A percentile compares a stretch with the other conserved stretches of the same genome.
Evolutionary conservation across 1,140 invertebrate species (phyloP).

Genomic region (Aphidius gifuensis): DNA sequence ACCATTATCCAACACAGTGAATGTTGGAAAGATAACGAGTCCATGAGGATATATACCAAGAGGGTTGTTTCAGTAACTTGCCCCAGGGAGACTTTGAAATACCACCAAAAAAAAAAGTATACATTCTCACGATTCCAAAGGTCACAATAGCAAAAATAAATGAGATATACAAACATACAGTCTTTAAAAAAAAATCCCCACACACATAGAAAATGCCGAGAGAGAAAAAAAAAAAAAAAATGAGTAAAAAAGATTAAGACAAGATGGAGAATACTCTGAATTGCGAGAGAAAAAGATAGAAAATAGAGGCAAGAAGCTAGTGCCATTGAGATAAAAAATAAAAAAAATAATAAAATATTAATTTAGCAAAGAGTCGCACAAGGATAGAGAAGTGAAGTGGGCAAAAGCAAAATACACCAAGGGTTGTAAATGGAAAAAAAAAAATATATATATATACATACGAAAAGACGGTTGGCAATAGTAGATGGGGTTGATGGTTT

Average conservation of each 20-base stretch:
- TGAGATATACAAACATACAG: too few relatives aligned
- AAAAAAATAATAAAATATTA: slow-evolving; percentile 38
- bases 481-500: neutral
- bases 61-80: too few relatives aligned
- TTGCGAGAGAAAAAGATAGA: slow-evolving; percentile 2
- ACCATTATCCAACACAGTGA: slow-evolving; percentile 18
- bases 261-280: neutral
- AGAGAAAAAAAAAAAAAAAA: neutral
- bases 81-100: too few relatives aligned
- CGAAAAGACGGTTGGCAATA: neutral
- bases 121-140: too few relatives aligned
- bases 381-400: neutral
- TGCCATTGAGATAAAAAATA: slow-evolving; percentile 9
- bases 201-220: too few relatives aligned
- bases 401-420: too few relatives aligned
- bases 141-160: too few relatives aligned
- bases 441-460: neutral
- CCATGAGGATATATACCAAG: too few relatives aligned
- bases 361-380: slow-evolving; percentile 45
- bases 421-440: neutral
- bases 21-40: slow-evolving; percentile 17
- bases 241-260: neutral
- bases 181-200: too few relatives aligned
- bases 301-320: slow-evolving; percentile 3
- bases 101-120: too few relatives aligned